Evolutionary conservation across 2,888 invertebrate species (phyloP).

Genomic region (Ichneumoninae sp.): DNA sequence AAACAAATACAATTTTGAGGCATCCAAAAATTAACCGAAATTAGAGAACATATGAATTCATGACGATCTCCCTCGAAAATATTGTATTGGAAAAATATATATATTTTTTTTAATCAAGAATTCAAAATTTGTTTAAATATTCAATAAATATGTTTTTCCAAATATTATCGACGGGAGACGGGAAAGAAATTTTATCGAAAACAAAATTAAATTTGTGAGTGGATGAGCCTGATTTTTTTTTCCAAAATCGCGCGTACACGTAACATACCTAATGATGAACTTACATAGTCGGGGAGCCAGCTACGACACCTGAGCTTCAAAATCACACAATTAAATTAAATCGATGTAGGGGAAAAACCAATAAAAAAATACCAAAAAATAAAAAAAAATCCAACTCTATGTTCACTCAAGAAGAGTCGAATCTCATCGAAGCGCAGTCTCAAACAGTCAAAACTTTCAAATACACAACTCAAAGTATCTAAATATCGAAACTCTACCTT

Average conservation of each 20-base stretch:
- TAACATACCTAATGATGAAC: conserved; percentile 52
- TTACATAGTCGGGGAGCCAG: conserved; percentile 24
- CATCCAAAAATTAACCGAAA: conserved; percentile 63
- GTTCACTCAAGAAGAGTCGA: conserved; percentile 15
- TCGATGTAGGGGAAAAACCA: conserved; percentile 80
- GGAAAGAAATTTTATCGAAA: conserved; percentile 43
- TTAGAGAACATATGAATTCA: not conserved
- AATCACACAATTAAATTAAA: conserved; percentile 41
- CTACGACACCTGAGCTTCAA: conserved; percentile 34
- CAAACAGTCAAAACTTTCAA: conserved; percentile 15
- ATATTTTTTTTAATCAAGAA: too few species aligned
- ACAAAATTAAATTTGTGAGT: conserved; percentile 53
- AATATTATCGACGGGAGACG: not conserved
- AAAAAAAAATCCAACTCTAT: conserved; percentile 81
- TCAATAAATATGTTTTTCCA: not conserved
- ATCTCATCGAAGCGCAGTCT: conserved; percentile 37
- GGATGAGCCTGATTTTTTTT: conserved; percentile 48
- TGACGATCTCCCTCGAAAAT: not conserved
- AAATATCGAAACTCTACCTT: conserved; percentile 45
- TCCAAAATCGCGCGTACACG: conserved; percentile 40
- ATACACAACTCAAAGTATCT: conserved; percentile 27
- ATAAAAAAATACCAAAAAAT: conserved; percentile 84
- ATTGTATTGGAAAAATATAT: not conserved
- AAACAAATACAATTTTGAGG: conserved; percentile 68
- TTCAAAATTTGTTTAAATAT: too few species aligned